phyloP scores from a whole-genome alignment of 2,888 invertebrate species.

The Drosophila silvestris region DNA sequence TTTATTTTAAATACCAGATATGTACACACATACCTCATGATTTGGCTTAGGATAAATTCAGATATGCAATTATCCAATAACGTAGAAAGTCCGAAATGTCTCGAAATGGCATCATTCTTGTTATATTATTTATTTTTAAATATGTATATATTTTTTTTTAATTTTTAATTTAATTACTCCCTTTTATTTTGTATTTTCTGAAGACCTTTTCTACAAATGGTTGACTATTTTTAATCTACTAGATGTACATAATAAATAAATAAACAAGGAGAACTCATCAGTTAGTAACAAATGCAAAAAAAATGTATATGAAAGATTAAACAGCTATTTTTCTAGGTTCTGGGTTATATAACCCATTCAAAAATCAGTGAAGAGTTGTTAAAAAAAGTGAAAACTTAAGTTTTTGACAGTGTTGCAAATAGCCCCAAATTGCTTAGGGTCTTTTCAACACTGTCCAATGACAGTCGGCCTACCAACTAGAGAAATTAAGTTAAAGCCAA shows the following conservation, averaged over 20 bases:
- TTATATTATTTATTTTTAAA: neutral
- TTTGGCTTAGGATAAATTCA: neutral
- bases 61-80: neutral
- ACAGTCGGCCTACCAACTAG: constrained; percentile 9
- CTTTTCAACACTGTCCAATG: constrained; percentile 38
- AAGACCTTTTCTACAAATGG: no score
- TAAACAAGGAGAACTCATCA: neutral
- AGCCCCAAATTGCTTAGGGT: no score
- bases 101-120: neutral
- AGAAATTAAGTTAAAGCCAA: constrained; percentile 10
- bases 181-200: neutral
- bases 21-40: neutral
- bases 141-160: neutral
- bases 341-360: neutral
- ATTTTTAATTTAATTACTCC: neutral
- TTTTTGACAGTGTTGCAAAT: neutral
- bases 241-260: no score
- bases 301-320: neutral
- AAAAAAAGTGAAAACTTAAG: neutral
- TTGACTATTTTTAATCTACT: no score
- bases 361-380: neutral
- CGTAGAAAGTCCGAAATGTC: neutral
- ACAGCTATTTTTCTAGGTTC: neutral
- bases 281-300: neutral
- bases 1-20: neutral